Conservation (phyloP, 2,797 vertebrate genomes). For the Coendou prehensilis region DNA sequence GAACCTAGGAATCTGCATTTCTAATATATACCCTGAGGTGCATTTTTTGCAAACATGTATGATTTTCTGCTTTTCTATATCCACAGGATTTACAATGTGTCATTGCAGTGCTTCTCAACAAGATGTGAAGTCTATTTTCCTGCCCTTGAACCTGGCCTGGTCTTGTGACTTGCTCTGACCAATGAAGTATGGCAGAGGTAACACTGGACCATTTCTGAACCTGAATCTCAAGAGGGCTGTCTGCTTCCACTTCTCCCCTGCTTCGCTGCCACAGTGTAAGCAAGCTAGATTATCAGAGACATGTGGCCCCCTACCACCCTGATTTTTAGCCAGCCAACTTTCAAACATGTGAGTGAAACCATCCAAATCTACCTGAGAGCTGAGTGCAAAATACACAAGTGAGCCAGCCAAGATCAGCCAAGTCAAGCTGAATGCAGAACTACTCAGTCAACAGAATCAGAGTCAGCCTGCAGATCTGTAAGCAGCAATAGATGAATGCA, state of each 20-base stretch:
- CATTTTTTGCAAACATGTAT: background rate
- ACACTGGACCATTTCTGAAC: background rate
- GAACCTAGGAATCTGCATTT: background rate
- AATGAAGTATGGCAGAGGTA: background rate
- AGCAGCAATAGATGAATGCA: background rate
- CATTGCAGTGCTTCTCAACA: background rate
- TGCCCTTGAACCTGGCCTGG: background rate
- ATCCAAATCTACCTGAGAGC: background rate
- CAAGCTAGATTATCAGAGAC: background rate
- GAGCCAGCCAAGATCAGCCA: background rate
- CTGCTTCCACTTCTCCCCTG: background rate
- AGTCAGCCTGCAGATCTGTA: background rate
- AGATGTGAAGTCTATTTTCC: accelerated
- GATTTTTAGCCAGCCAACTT: background rate
- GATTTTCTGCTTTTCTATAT: background rate
- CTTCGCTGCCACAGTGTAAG: background rate
- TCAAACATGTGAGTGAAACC: background rate
- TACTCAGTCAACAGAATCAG: background rate
- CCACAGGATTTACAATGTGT: background rate
- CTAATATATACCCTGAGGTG: background rate
- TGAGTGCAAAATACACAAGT: background rate
- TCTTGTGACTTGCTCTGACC: background rate
- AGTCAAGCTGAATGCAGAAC: background rate
- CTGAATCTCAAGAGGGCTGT: background rate
- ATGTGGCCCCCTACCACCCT: background rate